Evolutionary conservation across 1,140 invertebrate genomes (phyloP), one percentile per base, ranked within the genome.

Genomic region (Hypsibius dujardini): DNA sequence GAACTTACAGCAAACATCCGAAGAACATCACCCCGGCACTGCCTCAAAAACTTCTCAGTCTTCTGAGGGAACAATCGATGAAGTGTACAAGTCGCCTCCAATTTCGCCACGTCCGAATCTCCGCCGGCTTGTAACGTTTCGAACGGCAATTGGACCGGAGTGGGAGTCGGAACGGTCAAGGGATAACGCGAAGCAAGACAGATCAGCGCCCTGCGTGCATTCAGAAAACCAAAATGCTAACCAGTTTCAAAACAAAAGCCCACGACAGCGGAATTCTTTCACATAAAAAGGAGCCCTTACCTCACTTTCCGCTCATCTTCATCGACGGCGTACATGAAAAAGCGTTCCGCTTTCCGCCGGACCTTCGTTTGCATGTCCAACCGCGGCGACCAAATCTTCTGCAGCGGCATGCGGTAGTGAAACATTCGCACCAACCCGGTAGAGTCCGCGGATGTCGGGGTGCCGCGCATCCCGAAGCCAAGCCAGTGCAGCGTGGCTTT

Each of bases 311-410:
- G 86, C 59, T 85, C 83, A 2, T 81, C 81, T 80, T 95, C 92
- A 72, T 83, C 86, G 0, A 91, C 77, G 1, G 88, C 85, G 59
- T 90, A 84, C 47, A 92, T 80, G 78, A 91, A 93, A 76, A 87
- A 88, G 78, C 88, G 83, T 82, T 92, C 91, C 74, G 84, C 85
- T 75, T 86, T 85, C 73, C 84, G 86, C 78, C 86, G 85, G 46
- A 81, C 80, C 84, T 87, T 62, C 1, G 76, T 80, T 83, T 77
- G 87, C 84, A 78, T 87, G 84, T 83, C 92, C 92, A 95, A 42
- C 84, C 79, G 47, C 81, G 84, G 72, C 81, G 71, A 70, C 75
- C 87, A 86, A 60, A 90, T 77, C 71, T 84, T 82, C 46, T 89
- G 74, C 70, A 87, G 76, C 12, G 47, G 72, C 46, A 69, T 72